These are phyloP conservation scores for Glaucidium brasilianum DNA, from an alignment of 2,113 vertebrate species.

Conservation along the genomic window DNA sequence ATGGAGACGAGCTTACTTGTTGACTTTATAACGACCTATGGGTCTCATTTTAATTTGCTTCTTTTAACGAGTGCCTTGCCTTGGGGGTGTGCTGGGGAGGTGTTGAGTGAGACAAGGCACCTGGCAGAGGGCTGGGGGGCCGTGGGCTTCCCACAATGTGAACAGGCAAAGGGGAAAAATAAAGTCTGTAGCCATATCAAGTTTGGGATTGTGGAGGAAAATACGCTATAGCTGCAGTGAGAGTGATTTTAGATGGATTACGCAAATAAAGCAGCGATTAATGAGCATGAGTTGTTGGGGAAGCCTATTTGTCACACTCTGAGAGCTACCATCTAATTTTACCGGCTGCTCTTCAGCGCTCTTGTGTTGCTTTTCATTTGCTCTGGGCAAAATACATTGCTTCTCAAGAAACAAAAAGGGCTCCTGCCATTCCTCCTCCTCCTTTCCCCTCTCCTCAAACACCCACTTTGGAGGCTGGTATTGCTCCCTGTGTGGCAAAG, in stretches of 20 bases:
- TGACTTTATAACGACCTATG: background rate
- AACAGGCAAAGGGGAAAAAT: background rate
- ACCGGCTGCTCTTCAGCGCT: conserved; percentile 37
- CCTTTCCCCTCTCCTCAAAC: background rate
- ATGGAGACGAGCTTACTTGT: background rate
- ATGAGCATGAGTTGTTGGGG: conserved; percentile 54
- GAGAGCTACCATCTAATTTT: conserved; percentile 58
- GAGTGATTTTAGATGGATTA: conserved; percentile 51
- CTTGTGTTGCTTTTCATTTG: conserved; percentile 23
- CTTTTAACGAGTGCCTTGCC: background rate
- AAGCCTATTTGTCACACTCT: conserved; percentile 51
- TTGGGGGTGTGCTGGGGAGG: background rate
- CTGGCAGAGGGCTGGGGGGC: background rate
- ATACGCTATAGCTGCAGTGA: background rate
- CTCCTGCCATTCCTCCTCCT: background rate
- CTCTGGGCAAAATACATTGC: conserved; percentile 55
- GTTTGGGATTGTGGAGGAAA: background rate
- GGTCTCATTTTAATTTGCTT: conserved; percentile 33
- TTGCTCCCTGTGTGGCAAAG: background rate
- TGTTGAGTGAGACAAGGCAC: background rate
- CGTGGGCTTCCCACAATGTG: background rate
- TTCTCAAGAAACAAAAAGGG: conserved; percentile 33
- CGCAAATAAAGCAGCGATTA: conserved; percentile 60
- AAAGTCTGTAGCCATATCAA: background rate
- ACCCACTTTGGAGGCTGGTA: accelerated